These are phyloP conservation scores for Pantherophis alleghaniensis DNA, from an alignment of 2,797 vertebrate species.

Conservation along the genomic window DNA sequence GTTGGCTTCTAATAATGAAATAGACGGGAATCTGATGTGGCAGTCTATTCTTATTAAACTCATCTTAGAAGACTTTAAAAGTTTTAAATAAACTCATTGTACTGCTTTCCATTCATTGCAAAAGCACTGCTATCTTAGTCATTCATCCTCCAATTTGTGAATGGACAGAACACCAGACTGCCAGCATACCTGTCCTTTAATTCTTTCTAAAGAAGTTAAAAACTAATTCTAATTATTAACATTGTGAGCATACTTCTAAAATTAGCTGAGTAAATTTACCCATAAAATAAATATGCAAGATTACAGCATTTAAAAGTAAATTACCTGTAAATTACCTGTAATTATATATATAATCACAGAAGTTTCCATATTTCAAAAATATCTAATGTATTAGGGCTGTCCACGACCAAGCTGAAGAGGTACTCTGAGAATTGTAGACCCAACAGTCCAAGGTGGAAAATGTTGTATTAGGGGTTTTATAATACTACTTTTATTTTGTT, in stretches of 20 bases:
- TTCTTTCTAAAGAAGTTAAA: slow-evolving; percentile 18
- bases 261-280: neutral
- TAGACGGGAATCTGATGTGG: neutral
- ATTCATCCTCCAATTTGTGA: slow-evolving; percentile 41
- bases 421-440: neutral
- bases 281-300: slow-evolving; percentile 2
- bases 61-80: slow-evolving; percentile 21
- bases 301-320: neutral
- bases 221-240: neutral
- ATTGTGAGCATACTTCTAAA: neutral
- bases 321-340: neutral
- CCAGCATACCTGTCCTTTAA: slow-evolving; percentile 44
- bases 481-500: neutral
- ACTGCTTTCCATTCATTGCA: slow-evolving; percentile 45
- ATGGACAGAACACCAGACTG: neutral
- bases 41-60: slow-evolving; percentile 29
- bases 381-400: neutral
- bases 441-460: neutral
- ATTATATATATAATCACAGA: neutral
- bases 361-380: neutral
- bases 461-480: neutral
- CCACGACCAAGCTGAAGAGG: neutral
- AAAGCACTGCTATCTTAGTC: slow-evolving; percentile 46
- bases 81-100: slow-evolving; percentile 54
- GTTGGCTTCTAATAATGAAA: neutral